A percentile compares a stretch with the other conserved stretches of the same genome.
phyloP scores from a whole-genome alignment of 2,888 invertebrate genomes.

The Mystacides longicornis region DNA sequence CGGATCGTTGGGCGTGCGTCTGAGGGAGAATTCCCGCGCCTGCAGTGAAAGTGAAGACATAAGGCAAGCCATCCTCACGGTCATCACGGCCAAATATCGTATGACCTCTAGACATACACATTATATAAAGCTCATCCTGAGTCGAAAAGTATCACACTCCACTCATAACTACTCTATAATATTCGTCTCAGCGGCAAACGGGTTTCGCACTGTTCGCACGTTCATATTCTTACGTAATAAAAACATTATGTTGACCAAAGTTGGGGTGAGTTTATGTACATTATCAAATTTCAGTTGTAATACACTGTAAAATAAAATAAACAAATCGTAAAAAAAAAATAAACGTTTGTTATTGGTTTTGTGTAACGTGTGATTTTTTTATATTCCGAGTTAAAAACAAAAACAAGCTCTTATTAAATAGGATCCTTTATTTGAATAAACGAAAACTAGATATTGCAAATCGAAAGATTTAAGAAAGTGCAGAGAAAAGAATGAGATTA shows the following conservation, averaged over 20 bases:
- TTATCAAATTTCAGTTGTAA: not conserved
- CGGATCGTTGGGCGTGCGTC: too few species aligned
- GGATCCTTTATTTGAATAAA: too few species aligned
- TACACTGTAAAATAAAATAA: not conserved
- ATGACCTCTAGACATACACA: not conserved
- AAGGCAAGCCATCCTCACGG: not conserved
- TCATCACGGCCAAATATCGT: not conserved
- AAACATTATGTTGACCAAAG: not conserved
- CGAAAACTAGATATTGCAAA: too few species aligned
- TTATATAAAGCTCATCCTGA: constrained; percentile 5
- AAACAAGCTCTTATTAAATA: too few species aligned
- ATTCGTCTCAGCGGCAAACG: not conserved
- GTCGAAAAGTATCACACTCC: not conserved
- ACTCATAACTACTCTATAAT: not conserved
- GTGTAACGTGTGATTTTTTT: too few species aligned
- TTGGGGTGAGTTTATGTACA: constrained; percentile 6
- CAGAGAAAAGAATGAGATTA: too few species aligned
- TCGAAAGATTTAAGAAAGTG: too few species aligned
- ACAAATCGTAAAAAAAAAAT: too few species aligned
- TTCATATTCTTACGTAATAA: not conserved
- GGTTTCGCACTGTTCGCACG: not conserved
- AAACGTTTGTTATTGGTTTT: too few species aligned
- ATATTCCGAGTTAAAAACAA: too few species aligned
- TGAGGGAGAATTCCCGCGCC: too few species aligned
- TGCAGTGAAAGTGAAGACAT: not conserved